Base-by-base conservation (phyloP, 2,888 invertebrate genomes). In the Cephus nigrinus region DNA sequence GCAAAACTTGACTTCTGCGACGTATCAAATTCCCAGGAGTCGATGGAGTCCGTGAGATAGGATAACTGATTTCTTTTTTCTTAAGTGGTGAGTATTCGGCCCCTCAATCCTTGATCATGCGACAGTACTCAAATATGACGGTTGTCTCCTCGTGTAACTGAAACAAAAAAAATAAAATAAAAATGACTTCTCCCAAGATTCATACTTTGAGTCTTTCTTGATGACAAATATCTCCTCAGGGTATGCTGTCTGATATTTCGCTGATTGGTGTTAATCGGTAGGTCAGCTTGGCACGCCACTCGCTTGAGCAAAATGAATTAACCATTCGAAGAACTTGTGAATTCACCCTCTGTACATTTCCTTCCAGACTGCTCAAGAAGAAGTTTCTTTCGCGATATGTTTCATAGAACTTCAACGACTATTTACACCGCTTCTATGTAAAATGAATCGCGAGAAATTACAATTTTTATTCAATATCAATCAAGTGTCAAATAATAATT, bases 261-360 rank as follows among this genome's bases (percentile, higher is more conserved):
- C 80, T 88, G 86, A 88, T 88, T 87, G 86, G 83, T 86, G 88
- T 88, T 86, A 88, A 88, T 87, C 84, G 84, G 83, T 81, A 84
- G 88, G 88, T 88, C 88, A 86, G 81, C 74, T 75, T 34, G 75
- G 76, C 78, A 81, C 81, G 84, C 85, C 80, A 80, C 77, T 83
- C 83, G 81, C 76, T 82, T 84, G 55, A 69, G 40, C 36, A 35
- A 68, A 79, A 80, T 76, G 72, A 76, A 40, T 69, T 55, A 72
- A 78, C 32, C 69, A 36, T 69, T 68, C 69, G 15, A 55, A 32
- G 40, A 75, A 71, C 55, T 30, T 72, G 55, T 69, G 55, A 32
- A 71, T 55, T 55, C 55, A 55, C 55, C 55, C 55, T 35, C 12
- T 55, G 55, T 55, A 55, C 0, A 2, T 23, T 55, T 55, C 55